These are phyloP conservation scores for Salpingus planirostris DNA, from an alignment of 2,888 invertebrate species.

Conservation along the genomic window DNA sequence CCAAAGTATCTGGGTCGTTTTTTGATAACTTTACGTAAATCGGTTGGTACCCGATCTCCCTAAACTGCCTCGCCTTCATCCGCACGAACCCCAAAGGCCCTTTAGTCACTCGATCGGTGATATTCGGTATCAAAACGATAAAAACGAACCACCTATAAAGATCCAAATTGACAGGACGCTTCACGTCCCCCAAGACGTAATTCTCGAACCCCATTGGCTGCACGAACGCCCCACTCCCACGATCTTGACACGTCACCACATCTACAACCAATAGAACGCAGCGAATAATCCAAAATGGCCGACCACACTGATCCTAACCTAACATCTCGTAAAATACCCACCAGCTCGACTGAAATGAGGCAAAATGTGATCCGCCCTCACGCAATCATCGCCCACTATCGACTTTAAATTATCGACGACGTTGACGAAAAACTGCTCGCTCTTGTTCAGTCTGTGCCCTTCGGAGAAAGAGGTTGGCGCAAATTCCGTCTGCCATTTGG, in stretches of 20 bases:
- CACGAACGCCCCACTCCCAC: constrained; percentile 43
- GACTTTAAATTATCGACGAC: constrained; percentile 44
- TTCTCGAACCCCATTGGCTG: constrained; percentile 43
- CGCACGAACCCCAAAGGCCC: constrained; percentile 48
- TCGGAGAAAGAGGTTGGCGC: constrained; percentile 47
- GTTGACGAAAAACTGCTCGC: constrained; percentile 52
- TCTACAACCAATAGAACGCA: constrained; percentile 26
- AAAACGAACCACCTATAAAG: constrained; percentile 47
- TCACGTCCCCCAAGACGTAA: constrained; percentile 45
- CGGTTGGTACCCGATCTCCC: constrained; percentile 50
- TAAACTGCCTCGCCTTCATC: constrained; percentile 57
- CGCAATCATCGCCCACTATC: constrained; percentile 44
- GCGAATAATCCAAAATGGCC: too few species aligned
- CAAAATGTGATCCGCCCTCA: constrained; percentile 51
- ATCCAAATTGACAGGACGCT: constrained; percentile 22
- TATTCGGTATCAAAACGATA: constrained; percentile 54
- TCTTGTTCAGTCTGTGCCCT: constrained; percentile 45
- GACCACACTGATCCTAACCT: too few species aligned
- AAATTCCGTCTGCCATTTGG: constrained; percentile 53
- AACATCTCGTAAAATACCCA: constrained; percentile 31
- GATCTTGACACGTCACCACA: constrained; percentile 40
- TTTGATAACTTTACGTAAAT: constrained; percentile 51
- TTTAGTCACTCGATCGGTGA: constrained; percentile 45
- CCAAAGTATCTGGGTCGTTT: too few species aligned
- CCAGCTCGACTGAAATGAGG: constrained; percentile 60